Base-by-base conservation (phyloP, 53 echinoderm and acorn worm species). In the Antedon mediterranea region DNA sequence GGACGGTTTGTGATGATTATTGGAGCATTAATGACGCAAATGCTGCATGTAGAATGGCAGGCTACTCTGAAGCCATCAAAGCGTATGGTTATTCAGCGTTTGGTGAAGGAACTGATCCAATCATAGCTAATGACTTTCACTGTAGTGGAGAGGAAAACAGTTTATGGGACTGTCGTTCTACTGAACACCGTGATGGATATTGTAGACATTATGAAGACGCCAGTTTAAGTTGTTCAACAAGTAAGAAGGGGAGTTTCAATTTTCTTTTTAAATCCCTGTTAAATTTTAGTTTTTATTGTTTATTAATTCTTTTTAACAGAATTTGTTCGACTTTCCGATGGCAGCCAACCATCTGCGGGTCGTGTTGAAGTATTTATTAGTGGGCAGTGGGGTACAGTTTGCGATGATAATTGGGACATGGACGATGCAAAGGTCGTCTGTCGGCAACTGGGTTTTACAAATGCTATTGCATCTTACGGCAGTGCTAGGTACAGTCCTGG, bases 371-470 rank as follows among this genome's bases (percentile, higher is more conserved):
- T 84, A 29, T 84, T 43, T 74, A 33, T 84, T 9, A 32, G 32
- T 0, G 74, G 43, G 30, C 43, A 73, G 18, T 84, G 84, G 84
- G 84, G 84, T 33, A 78, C 78, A 30, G 79, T 84, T 29, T 84
- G 84, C 29, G 84, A 79, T n/a, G 84, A 84, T 27, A 34, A 0
- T 31, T 84, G 84, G 84, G 74, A 9, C 34, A 33, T 78, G n/a
- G 28, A 72, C 29, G 79, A 84, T 28, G 84, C 84, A 43, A 78
- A 34, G 6, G 84, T 84, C 15, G 79, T 37, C 4, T 84, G 84
- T n/a, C 33, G 73, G 18, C 84, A 84, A 57, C 79, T 84, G 0
- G 84, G 84, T 30, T 84, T 78, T 26, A 26, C 73, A 28, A 79
- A 74, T 30, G 84, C 79, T 30, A 71, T 73, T 26, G 29, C 73